Evolutionary conservation across 2,888 invertebrate species (phyloP), one percentile per base, ranked within the genome.

Genomic region (Drosophila prostipennis): DNA sequence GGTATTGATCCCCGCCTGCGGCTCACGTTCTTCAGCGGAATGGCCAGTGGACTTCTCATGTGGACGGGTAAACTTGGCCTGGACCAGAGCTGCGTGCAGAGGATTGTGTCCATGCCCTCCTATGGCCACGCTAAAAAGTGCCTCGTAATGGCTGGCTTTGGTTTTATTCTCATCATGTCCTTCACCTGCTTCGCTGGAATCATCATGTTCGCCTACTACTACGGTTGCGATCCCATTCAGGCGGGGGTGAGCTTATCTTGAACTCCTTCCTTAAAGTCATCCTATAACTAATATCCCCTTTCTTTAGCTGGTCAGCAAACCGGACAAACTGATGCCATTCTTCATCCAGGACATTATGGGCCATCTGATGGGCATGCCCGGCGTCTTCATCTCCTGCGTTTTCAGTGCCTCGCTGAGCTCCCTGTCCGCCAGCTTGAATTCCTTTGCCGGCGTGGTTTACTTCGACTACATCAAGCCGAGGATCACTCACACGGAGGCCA

Each of bases 41-140:
- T 94, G 10, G 91, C 94, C 67, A 94, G 94, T 32, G 95, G 95
- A 6, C 93, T 94, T 57, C 89, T 93, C 11, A 93, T 94, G 69
- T 94, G 94, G 93, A 93, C 94, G 8, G 93, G 94, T 2, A 94
- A 95, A 78, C 94, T 95, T 83, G 93, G 94, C 10, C 93, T 95
- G 19, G 95, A 95, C 91, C 96, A 96, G 91, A 94, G 95, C 51
- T 95, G 95, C 93, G 95, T 96, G 0, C 96, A 96, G 84, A 92
- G 95, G 61, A 94, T 95, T 75, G 93, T 95, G 19, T 94, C 95
- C 0, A 91, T 95, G 61, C 93, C 94, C 1, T 93, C 93, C 0
- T 91, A 94, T 49, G 91, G 89, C 61, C 92, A 93, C 76, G 95
- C 95, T 36, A 93, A 93, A 92, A 91, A 91, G 95, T 93, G 94